A percentile compares a stretch with the other conserved stretches of the same genome.
Evolutionary conservation across 2,888 invertebrate genomes (phyloP).

Genomic region (Daptonema setosum): DNA sequence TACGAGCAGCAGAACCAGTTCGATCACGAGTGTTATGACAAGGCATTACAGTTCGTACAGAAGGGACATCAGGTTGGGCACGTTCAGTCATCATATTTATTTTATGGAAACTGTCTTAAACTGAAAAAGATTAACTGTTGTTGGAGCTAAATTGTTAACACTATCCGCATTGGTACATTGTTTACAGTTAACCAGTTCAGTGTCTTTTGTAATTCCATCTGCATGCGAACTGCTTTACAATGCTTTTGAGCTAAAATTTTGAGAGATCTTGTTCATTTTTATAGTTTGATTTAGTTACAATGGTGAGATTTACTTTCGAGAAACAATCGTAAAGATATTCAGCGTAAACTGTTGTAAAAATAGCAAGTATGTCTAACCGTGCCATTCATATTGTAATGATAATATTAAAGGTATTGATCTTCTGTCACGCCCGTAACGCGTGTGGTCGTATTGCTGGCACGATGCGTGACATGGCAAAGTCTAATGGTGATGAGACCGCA

Average conservation of each 20-base stretch:
- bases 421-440: constrained; percentile 89
- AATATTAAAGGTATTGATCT: constrained; percentile 55
- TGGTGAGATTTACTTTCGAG: no score
- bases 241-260: no score
- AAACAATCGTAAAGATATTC: no score
- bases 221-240: no score
- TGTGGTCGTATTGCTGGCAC: constrained; percentile 68
- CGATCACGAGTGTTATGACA: constrained; percentile 78
- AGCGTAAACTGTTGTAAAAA: no score
- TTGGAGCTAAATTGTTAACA: no score
- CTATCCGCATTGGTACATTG: no score
- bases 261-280: no score
- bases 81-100: background rate
- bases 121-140: background rate
- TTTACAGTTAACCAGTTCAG: no score
- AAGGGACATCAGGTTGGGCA: constrained; percentile 62
- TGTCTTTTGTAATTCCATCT: no score
- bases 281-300: no score
- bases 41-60: constrained; percentile 59
- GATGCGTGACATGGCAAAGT: constrained; percentile 56
- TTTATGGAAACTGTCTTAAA: background rate
- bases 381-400: constrained; percentile 6
- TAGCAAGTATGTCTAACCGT: no score
- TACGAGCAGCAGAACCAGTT: constrained; percentile 44
- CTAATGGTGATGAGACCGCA: constrained; percentile 46